These are phyloP conservation scores for Prosapia bicincta DNA, from an alignment of 2,888 invertebrate genomes.

Conservation along the genomic window DNA sequence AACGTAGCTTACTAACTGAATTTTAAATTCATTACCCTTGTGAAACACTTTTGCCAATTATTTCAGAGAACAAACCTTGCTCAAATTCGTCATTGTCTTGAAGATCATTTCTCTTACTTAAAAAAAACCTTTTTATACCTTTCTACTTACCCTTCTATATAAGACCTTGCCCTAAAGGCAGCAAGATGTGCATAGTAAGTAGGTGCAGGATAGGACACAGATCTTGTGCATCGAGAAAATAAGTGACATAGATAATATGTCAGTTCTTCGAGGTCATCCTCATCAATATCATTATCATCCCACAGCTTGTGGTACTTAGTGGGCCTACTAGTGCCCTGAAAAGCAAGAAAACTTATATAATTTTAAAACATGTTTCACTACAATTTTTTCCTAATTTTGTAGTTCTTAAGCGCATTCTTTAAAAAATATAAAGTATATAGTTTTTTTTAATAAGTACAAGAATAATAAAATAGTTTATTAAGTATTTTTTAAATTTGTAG, in stretches of 20 bases:
- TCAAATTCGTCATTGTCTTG: too few species aligned
- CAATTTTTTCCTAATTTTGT: not conserved
- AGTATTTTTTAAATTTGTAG: too few species aligned
- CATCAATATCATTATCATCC: constrained; percentile 68
- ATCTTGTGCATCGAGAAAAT: constrained; percentile 77
- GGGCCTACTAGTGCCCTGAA: constrained; percentile 79
- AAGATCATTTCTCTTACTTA: too few species aligned
- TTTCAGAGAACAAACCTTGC: too few species aligned
- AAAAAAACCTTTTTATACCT: too few species aligned
- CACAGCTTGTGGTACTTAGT: constrained; percentile 82
- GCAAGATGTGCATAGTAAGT: constrained; percentile 86
- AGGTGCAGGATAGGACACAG: constrained; percentile 84
- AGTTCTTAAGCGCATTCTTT: too few species aligned
- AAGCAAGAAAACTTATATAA: constrained; percentile 24
- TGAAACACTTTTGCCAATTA: too few species aligned
- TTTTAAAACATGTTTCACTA: not conserved
- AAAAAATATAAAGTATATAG: too few species aligned
- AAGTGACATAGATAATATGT: constrained; percentile 82
- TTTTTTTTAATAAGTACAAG: too few species aligned
- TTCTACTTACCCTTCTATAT: constrained; percentile 44
- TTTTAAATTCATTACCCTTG: too few species aligned
- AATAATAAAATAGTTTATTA: too few species aligned
- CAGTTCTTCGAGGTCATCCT: constrained; percentile 73
- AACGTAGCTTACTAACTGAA: too few species aligned
- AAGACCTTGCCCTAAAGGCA: constrained; percentile 64